These are phyloP conservation scores for Candoia aspera DNA, from an alignment of 2,113 vertebrate genomes.

Conservation along the genomic window DNA sequence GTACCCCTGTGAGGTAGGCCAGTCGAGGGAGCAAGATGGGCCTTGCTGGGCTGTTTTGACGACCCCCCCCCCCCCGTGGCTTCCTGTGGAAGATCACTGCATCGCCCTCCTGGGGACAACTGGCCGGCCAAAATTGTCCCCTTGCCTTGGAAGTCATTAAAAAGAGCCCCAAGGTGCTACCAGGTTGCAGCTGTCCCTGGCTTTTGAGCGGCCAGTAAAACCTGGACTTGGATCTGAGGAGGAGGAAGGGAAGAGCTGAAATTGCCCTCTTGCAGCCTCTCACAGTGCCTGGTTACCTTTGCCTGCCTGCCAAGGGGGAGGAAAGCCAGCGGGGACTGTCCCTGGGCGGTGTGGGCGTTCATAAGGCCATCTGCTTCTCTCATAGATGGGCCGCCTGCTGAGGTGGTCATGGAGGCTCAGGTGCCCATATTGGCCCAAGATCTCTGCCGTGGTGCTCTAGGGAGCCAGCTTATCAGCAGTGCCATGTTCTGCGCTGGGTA, in stretches of 20 bases:
- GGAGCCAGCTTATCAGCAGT: slow-evolving; percentile 85
- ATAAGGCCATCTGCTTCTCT: neutral
- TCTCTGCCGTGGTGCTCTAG: slow-evolving; percentile 82
- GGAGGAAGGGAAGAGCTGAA: neutral
- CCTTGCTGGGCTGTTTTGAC: no score
- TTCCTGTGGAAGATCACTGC: no score
- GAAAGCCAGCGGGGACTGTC: accelerated
- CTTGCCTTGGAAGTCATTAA: no score
- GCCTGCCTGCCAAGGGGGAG: neutral
- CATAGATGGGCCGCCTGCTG: slow-evolving; percentile 86
- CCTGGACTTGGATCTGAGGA: neutral
- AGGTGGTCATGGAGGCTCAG: slow-evolving; percentile 88
- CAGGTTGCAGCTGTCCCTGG: no score
- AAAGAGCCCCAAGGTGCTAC: no score
- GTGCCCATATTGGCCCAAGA: slow-evolving; percentile 87
- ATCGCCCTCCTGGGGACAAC: no score
- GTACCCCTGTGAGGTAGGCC: no score
- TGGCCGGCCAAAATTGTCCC: no score
- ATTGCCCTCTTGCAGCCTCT: neutral
- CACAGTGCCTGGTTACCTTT: neutral
- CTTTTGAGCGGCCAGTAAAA: neutral
- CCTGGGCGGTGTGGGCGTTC: neutral
- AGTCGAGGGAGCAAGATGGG: no score
- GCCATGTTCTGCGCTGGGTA: slow-evolving; percentile 94
- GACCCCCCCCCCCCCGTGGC: no score